Evolutionary conservation across 2,797 vertebrate genomes (phyloP).

Genomic region (Myioborus miniatus): DNA sequence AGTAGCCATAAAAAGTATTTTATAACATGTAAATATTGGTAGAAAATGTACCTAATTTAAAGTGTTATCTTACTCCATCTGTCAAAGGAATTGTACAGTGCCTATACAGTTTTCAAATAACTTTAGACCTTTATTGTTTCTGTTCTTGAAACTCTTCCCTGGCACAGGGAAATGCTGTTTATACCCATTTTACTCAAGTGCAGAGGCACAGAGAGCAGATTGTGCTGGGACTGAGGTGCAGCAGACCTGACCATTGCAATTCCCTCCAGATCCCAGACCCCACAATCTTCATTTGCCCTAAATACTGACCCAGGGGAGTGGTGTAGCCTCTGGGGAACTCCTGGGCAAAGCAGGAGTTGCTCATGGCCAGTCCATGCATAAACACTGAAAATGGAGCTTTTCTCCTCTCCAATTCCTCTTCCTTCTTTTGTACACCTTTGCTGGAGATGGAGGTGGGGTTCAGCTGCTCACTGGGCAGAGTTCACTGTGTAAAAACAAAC

Average conservation of each 20-base stretch:
- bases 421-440: not conserved
- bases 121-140: not conserved
- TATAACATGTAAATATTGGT: conserved; percentile 49
- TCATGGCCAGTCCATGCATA: not conserved
- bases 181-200: not conserved
- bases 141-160: not conserved
- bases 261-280: not conserved
- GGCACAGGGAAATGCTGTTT: not conserved
- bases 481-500: not conserved
- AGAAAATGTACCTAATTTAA: conserved; percentile 33
- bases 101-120: not conserved
- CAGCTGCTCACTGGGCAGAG: not conserved
- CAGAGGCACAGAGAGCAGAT: not conserved
- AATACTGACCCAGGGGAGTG: not conserved
- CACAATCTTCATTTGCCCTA: not conserved
- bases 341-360: not conserved
- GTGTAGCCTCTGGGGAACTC: not conserved
- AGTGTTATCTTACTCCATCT: not conserved
- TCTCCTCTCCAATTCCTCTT: not conserved
- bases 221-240: rapidly evolving
- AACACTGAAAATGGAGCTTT: not conserved
- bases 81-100: not conserved
- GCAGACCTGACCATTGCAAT: not conserved
- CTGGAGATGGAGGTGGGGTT: not conserved
- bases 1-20: conserved; percentile 58